phyloP scores from a whole-genome alignment of 37 sponge, comb jelly and placozoan species.

The Lycopodina hypogea region DNA sequence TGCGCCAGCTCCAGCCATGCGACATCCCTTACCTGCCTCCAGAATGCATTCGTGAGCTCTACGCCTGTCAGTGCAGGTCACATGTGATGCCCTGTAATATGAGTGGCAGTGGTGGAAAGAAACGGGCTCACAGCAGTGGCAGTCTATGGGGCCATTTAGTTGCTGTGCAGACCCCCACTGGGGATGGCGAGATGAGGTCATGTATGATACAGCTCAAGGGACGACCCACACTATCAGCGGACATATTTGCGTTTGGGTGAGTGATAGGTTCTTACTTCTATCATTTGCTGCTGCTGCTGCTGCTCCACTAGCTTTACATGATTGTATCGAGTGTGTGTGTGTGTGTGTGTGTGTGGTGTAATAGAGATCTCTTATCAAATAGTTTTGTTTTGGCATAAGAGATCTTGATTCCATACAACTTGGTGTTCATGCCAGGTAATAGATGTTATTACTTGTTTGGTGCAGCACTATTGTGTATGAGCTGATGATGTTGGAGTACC shows the following conservation, averaged over 20 bases:
- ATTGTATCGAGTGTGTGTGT: background rate
- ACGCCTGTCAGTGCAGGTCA: background rate
- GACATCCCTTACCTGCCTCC: conserved; percentile 51
- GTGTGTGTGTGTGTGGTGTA: background rate
- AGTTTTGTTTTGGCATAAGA: too few species aligned
- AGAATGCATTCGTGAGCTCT: conserved; percentile 31
- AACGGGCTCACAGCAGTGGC: background rate
- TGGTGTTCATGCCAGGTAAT: too few species aligned
- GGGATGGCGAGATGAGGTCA: background rate
- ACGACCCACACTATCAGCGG: conserved; percentile 17
- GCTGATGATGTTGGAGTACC: conserved; percentile 33
- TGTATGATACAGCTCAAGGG: background rate
- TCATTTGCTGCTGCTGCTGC: background rate
- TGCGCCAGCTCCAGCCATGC: background rate
- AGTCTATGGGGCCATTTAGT: background rate
- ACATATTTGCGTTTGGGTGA: conserved; percentile 64
- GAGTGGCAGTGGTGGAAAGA: background rate
- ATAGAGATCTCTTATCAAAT: background rate
- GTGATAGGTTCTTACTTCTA: background rate
- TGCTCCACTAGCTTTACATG: background rate
- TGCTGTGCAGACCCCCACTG: background rate
- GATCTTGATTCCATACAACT: too few species aligned
- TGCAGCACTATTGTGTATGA: conserved; percentile 52
- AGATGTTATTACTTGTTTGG: background rate
- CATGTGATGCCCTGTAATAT: background rate